Conservation (phyloP, 2,888 invertebrate species). For the Acleris cristana region DNA sequence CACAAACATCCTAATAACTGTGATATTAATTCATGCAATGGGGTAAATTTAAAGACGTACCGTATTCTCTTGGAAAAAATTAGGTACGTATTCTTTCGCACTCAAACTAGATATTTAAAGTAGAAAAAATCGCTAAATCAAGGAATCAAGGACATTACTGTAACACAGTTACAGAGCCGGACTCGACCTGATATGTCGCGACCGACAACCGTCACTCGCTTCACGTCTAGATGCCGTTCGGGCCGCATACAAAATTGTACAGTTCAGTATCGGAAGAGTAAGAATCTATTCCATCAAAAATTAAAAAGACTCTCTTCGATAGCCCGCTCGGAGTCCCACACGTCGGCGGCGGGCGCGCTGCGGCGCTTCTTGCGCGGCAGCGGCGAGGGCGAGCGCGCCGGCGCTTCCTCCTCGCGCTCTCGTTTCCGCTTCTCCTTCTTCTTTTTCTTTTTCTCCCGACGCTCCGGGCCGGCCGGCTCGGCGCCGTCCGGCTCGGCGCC, state of each 20-base stretch:
- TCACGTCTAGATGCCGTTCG: no score
- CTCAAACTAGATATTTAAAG: no score
- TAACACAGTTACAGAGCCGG: no score
- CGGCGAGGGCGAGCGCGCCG: neutral
- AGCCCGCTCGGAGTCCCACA: constrained; percentile 27
- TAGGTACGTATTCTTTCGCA: no score
- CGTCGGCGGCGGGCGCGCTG: constrained; percentile 13
- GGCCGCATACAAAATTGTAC: neutral
- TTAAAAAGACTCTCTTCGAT: constrained; percentile 30
- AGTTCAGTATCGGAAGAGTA: neutral
- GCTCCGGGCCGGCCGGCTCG: neutral
- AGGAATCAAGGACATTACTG: no score
- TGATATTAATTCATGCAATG: no score
- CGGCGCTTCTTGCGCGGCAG: constrained; percentile 3
- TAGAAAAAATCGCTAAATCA: no score
- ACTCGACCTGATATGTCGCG: no score
- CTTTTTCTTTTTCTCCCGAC: constrained; percentile 5
- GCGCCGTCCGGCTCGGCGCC: neutral
- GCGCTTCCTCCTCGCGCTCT: neutral
- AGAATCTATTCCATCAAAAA: neutral
- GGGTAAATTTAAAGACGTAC: no score
- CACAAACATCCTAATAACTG: no score
- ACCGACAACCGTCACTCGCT: no score
- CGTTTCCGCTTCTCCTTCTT: constrained; percentile 2
- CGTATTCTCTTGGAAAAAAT: no score